phyloP scores from a whole-genome alignment of 2,113 vertebrate species.

The Cebus imitator region DNA sequence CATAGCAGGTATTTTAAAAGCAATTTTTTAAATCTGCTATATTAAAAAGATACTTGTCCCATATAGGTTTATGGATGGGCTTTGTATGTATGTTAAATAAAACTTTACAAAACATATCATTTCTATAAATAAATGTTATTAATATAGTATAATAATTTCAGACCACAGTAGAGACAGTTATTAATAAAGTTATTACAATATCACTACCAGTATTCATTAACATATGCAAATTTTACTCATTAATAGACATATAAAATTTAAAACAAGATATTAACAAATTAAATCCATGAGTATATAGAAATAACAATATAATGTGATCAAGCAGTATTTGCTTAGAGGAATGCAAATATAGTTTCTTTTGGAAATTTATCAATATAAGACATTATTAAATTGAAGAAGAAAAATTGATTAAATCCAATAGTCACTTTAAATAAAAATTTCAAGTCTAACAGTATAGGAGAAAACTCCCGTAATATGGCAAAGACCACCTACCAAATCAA shows the following conservation, averaged over 20 bases:
- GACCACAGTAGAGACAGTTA: not conserved
- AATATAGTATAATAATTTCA: not conserved
- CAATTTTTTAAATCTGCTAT: not conserved
- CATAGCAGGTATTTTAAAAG: not conserved
- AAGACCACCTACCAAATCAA: not conserved
- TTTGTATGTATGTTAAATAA: not conserved
- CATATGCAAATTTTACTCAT: not conserved
- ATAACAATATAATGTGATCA: not conserved
- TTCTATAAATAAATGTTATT: not conserved
- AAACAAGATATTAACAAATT: conserved; percentile 17
- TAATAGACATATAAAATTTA: not conserved
- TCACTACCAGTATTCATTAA: not conserved
- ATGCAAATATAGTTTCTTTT: not conserved
- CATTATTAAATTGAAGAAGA: not conserved
- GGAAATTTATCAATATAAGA: not conserved
- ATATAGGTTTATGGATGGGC: not conserved
- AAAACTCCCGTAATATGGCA: not conserved
- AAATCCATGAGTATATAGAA: not conserved
- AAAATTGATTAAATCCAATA: not conserved
- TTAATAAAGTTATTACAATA: not conserved
- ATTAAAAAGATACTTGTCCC: not conserved
- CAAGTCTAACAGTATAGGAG: not conserved
- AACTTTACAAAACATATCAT: not conserved
- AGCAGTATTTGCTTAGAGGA: not conserved
- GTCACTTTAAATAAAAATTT: not conserved